Conservation (phyloP, 2,113 vertebrate genomes). For the Potamarius usumacintae region DNA sequence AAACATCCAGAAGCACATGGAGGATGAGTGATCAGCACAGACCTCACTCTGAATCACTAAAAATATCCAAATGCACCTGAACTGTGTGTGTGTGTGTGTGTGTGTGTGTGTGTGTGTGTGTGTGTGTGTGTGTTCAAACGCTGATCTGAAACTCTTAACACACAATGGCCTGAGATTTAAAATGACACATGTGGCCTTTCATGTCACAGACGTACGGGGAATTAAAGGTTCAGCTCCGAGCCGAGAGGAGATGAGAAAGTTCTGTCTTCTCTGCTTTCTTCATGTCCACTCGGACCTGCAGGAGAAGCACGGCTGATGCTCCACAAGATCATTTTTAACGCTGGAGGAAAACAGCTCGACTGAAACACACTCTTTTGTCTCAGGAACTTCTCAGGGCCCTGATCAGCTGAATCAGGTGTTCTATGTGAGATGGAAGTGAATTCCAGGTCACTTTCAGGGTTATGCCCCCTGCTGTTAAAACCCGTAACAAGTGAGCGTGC, state of each 20-base stretch:
- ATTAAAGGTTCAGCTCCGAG: not conserved
- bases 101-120: no score
- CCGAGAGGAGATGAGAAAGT: not conserved
- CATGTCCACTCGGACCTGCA: not conserved
- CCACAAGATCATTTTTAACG: not conserved
- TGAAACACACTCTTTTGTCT: not conserved
- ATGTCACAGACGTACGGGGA: not conserved
- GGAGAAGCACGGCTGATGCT: not conserved
- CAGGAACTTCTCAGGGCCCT: not conserved
- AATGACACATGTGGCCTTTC: conserved; percentile 4
- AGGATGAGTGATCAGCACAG: not conserved
- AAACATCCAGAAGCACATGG: not conserved
- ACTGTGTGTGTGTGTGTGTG: no score
- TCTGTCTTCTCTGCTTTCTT: not conserved
- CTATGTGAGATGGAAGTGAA: not conserved
- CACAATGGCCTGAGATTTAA: not conserved
- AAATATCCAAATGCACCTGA: not conserved
- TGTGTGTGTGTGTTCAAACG: not conserved
- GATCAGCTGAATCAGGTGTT: conserved; percentile 3
- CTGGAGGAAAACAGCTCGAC: not conserved
- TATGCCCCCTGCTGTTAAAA: not conserved
- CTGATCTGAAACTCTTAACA: not conserved
- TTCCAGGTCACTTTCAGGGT: not conserved
- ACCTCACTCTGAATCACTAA: not conserved
- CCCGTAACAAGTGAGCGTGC: not conserved